Conservation (phyloP, 2,113 vertebrate genomes). For the Elephas maximus region DNA sequence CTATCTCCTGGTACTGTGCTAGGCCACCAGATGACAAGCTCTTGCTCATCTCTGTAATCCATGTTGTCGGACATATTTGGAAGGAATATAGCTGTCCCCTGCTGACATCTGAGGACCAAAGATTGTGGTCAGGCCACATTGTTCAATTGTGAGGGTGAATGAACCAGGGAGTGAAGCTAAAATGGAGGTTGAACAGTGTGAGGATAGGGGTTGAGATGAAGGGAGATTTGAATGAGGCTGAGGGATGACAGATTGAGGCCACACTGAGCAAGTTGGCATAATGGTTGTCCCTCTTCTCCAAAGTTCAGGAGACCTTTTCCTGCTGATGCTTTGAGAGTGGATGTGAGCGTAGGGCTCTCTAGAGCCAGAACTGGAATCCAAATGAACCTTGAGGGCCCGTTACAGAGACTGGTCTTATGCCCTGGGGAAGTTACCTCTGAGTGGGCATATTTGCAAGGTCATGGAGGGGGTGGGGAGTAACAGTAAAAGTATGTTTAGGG, state of each 20-base stretch:
- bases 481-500: too few relatives aligned
- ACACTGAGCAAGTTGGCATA: fast-evolving
- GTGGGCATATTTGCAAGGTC: too few relatives aligned
- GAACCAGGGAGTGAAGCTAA: neutral
- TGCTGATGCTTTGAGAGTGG: neutral
- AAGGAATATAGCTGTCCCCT: neutral
- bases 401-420: neutral
- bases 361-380: neutral
- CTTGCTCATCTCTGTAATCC: neutral
- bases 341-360: fast-evolving
- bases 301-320: too few relatives aligned
- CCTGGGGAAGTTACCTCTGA: neutral
- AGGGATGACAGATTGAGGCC: fast-evolving
- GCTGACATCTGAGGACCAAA: neutral
- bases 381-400: too few relatives aligned
- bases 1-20: neutral
- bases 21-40: neutral
- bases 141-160: too few relatives aligned
- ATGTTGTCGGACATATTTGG: fast-evolving
- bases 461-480: fast-evolving
- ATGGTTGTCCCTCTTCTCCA: neutral
- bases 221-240: neutral
- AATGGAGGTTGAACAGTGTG: fast-evolving
- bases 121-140: fast-evolving
- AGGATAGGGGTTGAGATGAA: neutral